phyloP scores from a whole-genome alignment of 1,140 invertebrate genomes.

The Wasmannia auropunctata region DNA sequence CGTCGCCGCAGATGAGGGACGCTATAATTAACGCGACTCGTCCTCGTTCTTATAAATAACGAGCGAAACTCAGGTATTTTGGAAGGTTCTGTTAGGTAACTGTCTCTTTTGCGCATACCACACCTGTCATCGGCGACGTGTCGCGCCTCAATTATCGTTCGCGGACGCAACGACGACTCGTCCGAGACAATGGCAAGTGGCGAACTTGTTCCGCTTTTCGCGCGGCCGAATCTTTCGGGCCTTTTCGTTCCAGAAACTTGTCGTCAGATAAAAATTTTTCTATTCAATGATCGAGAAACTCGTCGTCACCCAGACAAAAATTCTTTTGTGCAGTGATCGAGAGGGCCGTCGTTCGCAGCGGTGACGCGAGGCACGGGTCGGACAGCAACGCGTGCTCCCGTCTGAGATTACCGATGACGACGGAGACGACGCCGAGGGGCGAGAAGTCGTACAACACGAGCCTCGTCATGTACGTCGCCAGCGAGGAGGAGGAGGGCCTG shows the following conservation, averaged over 20 bases:
- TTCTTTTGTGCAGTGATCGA: conserved; percentile 65
- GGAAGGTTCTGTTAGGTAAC: conserved; percentile 71
- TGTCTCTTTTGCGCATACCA: conserved; percentile 56
- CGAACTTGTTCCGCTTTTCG: not conserved
- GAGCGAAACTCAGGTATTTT: conserved; percentile 76
- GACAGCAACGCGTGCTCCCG: conserved; percentile 73
- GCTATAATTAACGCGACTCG: conserved; percentile 78
- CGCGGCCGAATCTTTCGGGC: too few species aligned
- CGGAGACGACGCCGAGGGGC: conserved; percentile 69
- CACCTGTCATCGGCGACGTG: conserved; percentile 26
- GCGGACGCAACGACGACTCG: not conserved
- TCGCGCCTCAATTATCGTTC: not conserved
- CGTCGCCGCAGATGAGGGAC: conserved; percentile 54
- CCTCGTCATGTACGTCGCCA: conserved; percentile 93
- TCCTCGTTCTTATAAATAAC: conserved; percentile 81
- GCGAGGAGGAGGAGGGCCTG: conserved; percentile 93
- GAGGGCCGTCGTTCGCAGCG: conserved; percentile 13
- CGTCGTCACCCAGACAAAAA: not conserved
- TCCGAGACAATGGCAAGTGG: not conserved
- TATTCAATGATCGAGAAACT: too few species aligned
- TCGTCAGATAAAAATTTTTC: not conserved
- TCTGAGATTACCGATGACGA: conserved; percentile 78
- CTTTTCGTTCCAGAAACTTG: not conserved
- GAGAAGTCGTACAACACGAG: conserved; percentile 80
- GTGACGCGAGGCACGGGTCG: not conserved